Evolutionary conservation across 2,113 vertebrate species (phyloP).

Genomic region (Limanda limanda): DNA sequence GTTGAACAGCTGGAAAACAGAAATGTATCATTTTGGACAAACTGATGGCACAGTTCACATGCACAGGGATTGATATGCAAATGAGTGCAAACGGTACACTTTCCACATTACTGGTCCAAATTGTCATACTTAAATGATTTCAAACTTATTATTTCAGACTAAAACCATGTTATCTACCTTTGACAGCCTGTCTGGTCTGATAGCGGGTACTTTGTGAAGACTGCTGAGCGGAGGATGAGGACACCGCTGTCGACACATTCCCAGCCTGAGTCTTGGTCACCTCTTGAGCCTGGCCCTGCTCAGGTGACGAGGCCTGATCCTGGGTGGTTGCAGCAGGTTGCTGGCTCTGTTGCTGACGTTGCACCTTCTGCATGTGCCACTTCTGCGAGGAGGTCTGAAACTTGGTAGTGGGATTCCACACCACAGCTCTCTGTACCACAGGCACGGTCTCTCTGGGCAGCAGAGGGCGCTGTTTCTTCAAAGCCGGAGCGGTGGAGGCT

Average conservation of each 20-base stretch:
- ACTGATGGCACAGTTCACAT: not conserved
- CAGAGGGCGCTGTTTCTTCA: constrained; percentile 97
- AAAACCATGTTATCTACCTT: constrained; percentile 84
- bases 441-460: constrained; percentile 94
- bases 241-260: constrained; percentile 44
- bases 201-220: constrained; percentile 94
- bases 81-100: not conserved
- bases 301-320: constrained; percentile 81
- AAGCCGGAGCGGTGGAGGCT: constrained; percentile 76
- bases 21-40: not conserved
- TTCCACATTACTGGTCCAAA: not conserved
- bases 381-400: constrained; percentile 98
- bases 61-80: not conserved
- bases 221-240: constrained; percentile 68
- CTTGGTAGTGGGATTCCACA: constrained; percentile 94
- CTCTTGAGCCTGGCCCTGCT: constrained; percentile 62
- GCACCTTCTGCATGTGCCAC: constrained; percentile 99
- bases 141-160: not conserved
- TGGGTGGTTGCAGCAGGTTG: constrained; percentile 53
- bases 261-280: constrained; percentile 53
- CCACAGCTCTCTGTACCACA: constrained; percentile 91
- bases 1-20: constrained; percentile 88
- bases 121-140: not conserved
- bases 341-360: constrained; percentile 90
- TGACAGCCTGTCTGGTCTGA: constrained; percentile 96